phyloP scores from a whole-genome alignment of 2,113 vertebrate species.

The Panthera uncia region DNA sequence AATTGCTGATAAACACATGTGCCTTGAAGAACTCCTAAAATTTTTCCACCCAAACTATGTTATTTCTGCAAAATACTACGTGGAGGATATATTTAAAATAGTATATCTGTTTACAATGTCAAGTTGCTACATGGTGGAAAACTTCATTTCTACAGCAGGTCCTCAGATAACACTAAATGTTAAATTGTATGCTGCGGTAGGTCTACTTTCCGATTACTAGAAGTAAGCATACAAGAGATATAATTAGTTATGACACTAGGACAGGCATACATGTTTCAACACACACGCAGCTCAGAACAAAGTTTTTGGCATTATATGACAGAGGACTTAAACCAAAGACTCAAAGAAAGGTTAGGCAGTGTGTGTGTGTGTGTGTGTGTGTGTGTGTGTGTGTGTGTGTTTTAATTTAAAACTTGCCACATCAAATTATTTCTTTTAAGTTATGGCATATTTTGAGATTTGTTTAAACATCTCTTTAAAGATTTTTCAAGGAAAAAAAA shows the following conservation, averaged over 20 bases:
- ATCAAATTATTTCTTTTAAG: constrained; percentile 85
- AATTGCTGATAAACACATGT: constrained; percentile 57
- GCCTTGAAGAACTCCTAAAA: constrained; percentile 69
- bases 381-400: constrained; percentile 47
- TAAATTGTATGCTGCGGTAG: constrained; percentile 86
- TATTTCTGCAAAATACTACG: constrained; percentile 79
- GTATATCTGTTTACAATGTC: constrained; percentile 85
- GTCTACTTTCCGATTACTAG: constrained; percentile 89
- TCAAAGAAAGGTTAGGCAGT: constrained; percentile 82
- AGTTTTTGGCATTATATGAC: constrained; percentile 88
- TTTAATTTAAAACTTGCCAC: constrained; percentile 81
- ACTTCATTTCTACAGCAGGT: constrained; percentile 84
- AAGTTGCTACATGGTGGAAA: constrained; percentile 83
- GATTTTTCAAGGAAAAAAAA: constrained; percentile 52
- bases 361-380: constrained; percentile 64
- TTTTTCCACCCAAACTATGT: constrained; percentile 12
- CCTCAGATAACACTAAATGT: constrained; percentile 85
- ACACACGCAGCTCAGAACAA: constrained; percentile 85
- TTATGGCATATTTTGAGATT: constrained; percentile 83
- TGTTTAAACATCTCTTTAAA: constrained; percentile 83
- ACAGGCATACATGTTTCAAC: constrained; percentile 89
- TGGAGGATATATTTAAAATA: constrained; percentile 80
- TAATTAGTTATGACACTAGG: constrained; percentile 94
- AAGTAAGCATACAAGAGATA: constrained; percentile 88
- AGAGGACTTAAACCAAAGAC: constrained; percentile 86